These are phyloP conservation scores for Margarornis squamiger DNA, from an alignment of 2,797 vertebrate genomes.

Conservation along the genomic window DNA sequence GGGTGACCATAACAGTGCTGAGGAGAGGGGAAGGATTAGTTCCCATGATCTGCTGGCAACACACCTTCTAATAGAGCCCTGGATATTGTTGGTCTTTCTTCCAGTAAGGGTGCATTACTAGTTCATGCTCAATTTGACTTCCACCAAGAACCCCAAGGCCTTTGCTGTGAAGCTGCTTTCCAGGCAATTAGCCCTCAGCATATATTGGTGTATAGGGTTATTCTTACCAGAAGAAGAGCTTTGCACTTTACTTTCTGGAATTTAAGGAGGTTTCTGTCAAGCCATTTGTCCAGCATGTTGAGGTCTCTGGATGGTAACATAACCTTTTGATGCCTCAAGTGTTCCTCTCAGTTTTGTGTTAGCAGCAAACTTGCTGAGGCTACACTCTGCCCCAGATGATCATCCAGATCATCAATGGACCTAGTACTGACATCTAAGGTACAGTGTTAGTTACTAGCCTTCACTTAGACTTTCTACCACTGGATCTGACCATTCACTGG, in stretches of 20 bases:
- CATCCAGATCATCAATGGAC: background rate
- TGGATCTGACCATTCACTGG: background rate
- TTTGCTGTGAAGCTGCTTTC: background rate
- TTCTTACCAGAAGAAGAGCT: background rate
- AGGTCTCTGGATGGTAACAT: background rate
- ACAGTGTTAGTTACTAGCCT: background rate
- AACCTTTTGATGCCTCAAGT: fast-evolving
- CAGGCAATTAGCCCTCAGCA: background rate
- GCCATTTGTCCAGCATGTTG: background rate
- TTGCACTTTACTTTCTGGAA: background rate
- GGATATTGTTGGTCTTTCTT: background rate
- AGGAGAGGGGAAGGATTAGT: too few relatives aligned
- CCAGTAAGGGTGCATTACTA: background rate
- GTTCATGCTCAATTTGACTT: background rate
- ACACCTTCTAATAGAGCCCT: too few relatives aligned
- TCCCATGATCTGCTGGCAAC: too few relatives aligned
- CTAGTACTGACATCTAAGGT: background rate
- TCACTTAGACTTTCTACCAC: background rate
- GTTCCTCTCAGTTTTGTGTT: background rate
- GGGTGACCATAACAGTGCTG: too few relatives aligned
- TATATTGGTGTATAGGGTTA: fast-evolving
- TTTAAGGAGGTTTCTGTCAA: background rate
- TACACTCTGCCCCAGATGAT: background rate
- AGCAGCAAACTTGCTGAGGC: background rate
- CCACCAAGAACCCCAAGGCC: background rate